Percentiles rank a stretch among this genome's conserved stretches.
These are phyloP conservation scores for Andrena camellia DNA, from an alignment of 2,888 invertebrate species.

Conservation along the genomic window DNA sequence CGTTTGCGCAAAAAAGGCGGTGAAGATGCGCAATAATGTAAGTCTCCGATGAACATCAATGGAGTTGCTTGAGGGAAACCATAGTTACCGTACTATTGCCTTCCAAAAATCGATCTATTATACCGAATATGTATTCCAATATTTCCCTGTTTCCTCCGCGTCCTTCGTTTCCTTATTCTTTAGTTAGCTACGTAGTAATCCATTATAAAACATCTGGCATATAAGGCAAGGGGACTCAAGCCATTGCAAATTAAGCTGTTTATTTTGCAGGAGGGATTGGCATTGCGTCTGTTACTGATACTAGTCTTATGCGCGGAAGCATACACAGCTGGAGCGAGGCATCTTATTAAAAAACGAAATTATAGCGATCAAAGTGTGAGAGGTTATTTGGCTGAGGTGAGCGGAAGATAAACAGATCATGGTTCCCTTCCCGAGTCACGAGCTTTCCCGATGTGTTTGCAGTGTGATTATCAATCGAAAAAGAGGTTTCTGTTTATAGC, in stretches of 20 bases:
- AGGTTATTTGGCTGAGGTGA: slow-evolving; percentile 94
- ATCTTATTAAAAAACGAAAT: slow-evolving; percentile 88
- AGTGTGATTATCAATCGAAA: neutral
- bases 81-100: slow-evolving; percentile 1
- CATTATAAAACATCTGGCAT: neutral
- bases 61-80: neutral
- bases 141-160: neutral
- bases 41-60: slow-evolving; percentile 10
- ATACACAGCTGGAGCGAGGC: slow-evolving; percentile 55
- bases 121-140: neutral
- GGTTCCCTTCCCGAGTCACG: neutral
- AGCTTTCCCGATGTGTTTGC: neutral
- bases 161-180: neutral
- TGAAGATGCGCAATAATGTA: slow-evolving; percentile 48
- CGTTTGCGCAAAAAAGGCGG: slow-evolving; percentile 5
- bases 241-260: neutral
- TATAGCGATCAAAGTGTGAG: slow-evolving; percentile 93
- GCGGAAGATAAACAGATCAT: neutral
- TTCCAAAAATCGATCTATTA: slow-evolving; percentile 10
- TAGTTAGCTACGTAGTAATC: neutral
- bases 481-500: slow-evolving; percentile 85
- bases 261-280: slow-evolving; percentile 47
- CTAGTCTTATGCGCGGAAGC: slow-evolving; percentile 66
- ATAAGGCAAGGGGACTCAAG: neutral
- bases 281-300: slow-evolving; percentile 61